Percentiles rank a stretch among this genome's conserved stretches.
Evolutionary conservation across 2,888 invertebrate genomes (phyloP).

Genomic region (Agonum fuliginosum): DNA sequence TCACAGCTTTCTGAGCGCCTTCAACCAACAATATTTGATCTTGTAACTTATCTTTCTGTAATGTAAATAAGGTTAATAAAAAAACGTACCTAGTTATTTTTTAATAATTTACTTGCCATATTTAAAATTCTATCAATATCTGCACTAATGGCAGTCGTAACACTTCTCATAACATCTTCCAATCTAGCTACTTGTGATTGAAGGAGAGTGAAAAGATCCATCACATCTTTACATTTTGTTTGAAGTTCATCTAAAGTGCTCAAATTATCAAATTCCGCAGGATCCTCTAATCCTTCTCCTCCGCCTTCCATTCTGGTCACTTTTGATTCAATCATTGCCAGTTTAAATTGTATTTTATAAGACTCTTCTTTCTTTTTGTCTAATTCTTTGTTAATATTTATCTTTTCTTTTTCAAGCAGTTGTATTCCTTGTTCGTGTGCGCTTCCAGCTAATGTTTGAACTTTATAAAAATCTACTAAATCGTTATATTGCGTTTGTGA

Average conservation of each 20-base stretch:
- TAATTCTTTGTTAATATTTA: slow-evolving; percentile 67
- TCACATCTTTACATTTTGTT: slow-evolving; percentile 70
- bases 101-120: no score
- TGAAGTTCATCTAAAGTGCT: slow-evolving; percentile 74
- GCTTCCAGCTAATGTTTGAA: slow-evolving; percentile 73
- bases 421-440: slow-evolving; percentile 73
- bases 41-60: slow-evolving; percentile 74
- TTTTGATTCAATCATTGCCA: slow-evolving; percentile 67
- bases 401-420: slow-evolving; percentile 66
- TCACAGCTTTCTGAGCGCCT: slow-evolving; percentile 76
- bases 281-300: neutral
- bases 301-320: slow-evolving; percentile 62
- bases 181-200: slow-evolving; percentile 75
- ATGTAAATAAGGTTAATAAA: slow-evolving; percentile 44
- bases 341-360: slow-evolving; percentile 67
- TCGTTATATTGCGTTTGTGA: slow-evolving; percentile 73
- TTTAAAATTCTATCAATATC: slow-evolving; percentile 72
- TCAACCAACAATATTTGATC: slow-evolving; percentile 76
- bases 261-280: slow-evolving; percentile 67
- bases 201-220: slow-evolving; percentile 70
- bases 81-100: no score
- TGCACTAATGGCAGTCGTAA: slow-evolving; percentile 72
- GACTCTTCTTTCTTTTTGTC: slow-evolving; percentile 66
- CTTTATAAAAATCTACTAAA: slow-evolving; percentile 73
- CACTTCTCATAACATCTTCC: slow-evolving; percentile 77